Base-by-base conservation (phyloP, 2,888 invertebrate genomes). In the Lamellibrachia columna region DNA sequence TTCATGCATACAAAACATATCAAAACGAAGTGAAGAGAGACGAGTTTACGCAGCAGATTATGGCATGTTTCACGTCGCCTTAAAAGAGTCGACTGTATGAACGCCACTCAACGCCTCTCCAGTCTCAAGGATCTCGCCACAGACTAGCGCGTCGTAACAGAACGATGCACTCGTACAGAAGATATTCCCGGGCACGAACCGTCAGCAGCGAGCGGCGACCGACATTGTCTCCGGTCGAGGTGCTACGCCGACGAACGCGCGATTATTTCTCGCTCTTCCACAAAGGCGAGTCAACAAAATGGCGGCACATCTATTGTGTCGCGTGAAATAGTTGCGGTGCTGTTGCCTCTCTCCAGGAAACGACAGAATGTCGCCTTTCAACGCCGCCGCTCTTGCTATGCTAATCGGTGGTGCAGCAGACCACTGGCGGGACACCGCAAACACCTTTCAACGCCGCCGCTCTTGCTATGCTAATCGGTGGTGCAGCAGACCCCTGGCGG, bases 261-360 rank as follows among this genome's bases (percentile, higher is more conserved):
- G 60, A 60, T 60, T 22, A 60, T 60, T 60, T 60, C 60, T 60
- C 60, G 60, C 60, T 60, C 60, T 60, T 11, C 60, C 4, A 15
- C 60, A 60, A 60, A 60, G 60, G 60, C 60, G 60, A 60, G 60
- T 60, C 60, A 60, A 60, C 60, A 60, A 60, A 60, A 60, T 60
- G 60, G 60, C 60, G 60, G 60, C 11, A 22, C 60, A 4, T 11
- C 60, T 60, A 60, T 60, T 60, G 15, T 60, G 60, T 60, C 60
- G 60, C 60, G 22, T 22, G 60, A 60, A 60, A 60, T 60, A 60
- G 60, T 60, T 60, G 60, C 60, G 60, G 60, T 60, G 60, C 60
- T 22, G 60, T 60, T 22, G 60, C 60, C 60, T 60, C 60, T 11
- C 60, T 60, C 60, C 60, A 60, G 60, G 60, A 60, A 60, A 60